Evolutionary conservation across 2,888 invertebrate species (phyloP), one percentile per base, ranked within the genome.

Genomic region (Aricia artaxerxes): DNA sequence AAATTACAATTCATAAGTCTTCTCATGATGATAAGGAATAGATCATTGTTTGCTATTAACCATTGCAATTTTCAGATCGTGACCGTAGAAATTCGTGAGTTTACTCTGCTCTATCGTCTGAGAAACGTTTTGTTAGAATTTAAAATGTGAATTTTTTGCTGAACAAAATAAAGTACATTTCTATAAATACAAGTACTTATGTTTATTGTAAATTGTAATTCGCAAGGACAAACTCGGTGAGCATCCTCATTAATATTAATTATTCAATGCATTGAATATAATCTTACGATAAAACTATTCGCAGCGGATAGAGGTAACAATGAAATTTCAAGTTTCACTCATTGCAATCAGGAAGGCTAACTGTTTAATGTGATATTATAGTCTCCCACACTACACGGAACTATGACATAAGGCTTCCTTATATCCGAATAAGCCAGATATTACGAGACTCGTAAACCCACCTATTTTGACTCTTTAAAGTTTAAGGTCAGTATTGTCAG

Each of bases 11-110:
- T 64, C 64, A 31, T 64, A 31, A 24, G 11, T 64, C 64, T 64
- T 64, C 64, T 64, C 64, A 64, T 64, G 64, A 64, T 64, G 64
- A 64, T 64, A 64, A 64, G 64, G 64, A 64, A 64, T 64, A 31
- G 64, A 31, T 64, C 69, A 69, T 69, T 69, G 69, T 69, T 69
- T 35, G 69, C 69, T 69, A 69, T 38, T 69, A 38, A 38, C 69
- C 35, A 69, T 69, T 69, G 69, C 69, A 69, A 69, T 69, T 69
- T 69, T 35, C 13, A 13, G 69, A 38, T 69, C 69, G 69, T 69
- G 69, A 69, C 69, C 35, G 49, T 49, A 69, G 35, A 69, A 35
- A 69, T 69, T 69, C 69, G 35, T 69, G 69, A 69, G 24, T 69
- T 38, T 69, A 69, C 9, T 31, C 35, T 69, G 35, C 69, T 69